Base-by-base conservation (phyloP, 2,113 vertebrate species). In the Paradoxurus hermaphroditus region DNA sequence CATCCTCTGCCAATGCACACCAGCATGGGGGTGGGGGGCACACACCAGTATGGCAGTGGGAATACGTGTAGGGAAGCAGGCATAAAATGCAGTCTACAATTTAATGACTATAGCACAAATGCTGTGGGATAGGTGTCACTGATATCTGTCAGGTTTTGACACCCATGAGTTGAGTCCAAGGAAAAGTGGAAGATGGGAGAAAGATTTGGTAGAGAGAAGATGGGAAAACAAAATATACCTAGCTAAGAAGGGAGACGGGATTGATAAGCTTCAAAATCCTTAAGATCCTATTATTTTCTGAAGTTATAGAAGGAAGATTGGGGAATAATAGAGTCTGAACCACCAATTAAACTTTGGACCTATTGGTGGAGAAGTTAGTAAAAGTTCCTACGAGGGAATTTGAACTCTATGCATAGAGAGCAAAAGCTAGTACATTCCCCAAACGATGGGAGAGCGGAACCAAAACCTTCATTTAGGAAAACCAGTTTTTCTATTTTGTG, bases 401-500 rank as follows among this genome's bases (percentile, higher is more conserved):
- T 96, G 56, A 94, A 65, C 39, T 90, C 62, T 44, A 53, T 65
- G 44, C 73, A 44, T 31, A 85, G 70, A 84, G 62, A 94, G 44
- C 67, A 75, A 56, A 82, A 70, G 16, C 67, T 41, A 82, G 31
- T 82, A 27, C 39, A 75, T 44, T 83, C 34, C 29, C 39, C 75
- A 67, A 81, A n/a, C 68, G 39, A 53, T 19, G 75, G n/a, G 49
- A 79, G 56, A 31, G 16, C 31, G 16, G 34, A 70, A 86, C 41
- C 34, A 53, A 94, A 94, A 85, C 81, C 53, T 77, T 84, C 34
- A 86, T 83, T 88, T 95, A 82, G 83, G 77, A 82, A 95, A 92
- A 82, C 56, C 29, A 53, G 0, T 72, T 95, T 95, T 88, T 92
- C 84, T 95, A 73, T 82, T 92, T 92, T 87, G 41, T 86, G 72